phyloP scores from a whole-genome alignment of 2,888 invertebrate genomes.

The Brachylomia viminalis region DNA sequence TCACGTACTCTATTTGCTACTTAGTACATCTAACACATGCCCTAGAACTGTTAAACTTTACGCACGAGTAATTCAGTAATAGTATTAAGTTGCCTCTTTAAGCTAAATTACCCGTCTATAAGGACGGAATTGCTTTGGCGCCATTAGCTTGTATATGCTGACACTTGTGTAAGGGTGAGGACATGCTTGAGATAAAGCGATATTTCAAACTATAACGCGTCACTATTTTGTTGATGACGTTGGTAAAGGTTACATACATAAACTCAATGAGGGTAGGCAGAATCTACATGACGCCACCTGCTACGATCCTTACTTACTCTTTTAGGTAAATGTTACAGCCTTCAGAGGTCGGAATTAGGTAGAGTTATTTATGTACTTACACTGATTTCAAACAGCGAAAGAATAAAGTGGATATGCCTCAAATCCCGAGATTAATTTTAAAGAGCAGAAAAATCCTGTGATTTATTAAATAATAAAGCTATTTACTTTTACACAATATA shows the following conservation, averaged over 20 bases:
- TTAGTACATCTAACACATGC: constrained; percentile 14
- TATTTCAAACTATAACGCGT: constrained; percentile 7
- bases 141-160: constrained; percentile 43
- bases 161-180: constrained; percentile 21
- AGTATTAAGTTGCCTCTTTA: constrained; percentile 45
- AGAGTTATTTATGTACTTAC: no score
- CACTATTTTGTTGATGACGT: constrained; percentile 5
- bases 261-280: neutral
- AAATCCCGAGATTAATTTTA: no score
- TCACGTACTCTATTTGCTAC: neutral
- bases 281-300: neutral
- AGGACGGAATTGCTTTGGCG: constrained; percentile 24
- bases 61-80: constrained; percentile 23
- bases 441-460: no score
- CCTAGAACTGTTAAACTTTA: constrained; percentile 31
- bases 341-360: no score
- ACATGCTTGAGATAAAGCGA: constrained; percentile 6
- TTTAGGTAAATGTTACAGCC: neutral
- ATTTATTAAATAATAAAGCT: no score
- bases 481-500: no score
- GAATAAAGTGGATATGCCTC: no score
- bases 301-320: neutral
- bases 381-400: no score
- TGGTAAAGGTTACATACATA: neutral
- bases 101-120: constrained; percentile 52